Evolutionary conservation across 1,140 invertebrate genomes (phyloP).

Genomic region (Acromyrmex echinatior): DNA sequence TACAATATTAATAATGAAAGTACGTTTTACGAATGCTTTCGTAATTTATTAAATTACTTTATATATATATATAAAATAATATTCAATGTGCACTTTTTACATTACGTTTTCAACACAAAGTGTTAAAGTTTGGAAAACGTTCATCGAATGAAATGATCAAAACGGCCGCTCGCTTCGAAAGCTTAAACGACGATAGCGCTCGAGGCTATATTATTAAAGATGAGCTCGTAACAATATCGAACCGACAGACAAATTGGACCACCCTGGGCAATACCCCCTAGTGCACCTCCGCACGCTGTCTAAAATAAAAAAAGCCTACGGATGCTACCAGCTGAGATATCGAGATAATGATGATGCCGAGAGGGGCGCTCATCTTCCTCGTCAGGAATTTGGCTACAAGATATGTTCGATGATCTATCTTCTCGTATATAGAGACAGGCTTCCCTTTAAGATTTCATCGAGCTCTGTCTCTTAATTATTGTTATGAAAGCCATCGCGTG

Average conservation of each 20-base stretch:
- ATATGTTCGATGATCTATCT: conserved; percentile 48
- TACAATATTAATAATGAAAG: not conserved
- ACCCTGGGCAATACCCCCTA: conserved; percentile 82
- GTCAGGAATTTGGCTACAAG: conserved; percentile 71
- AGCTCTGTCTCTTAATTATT: conserved; percentile 44
- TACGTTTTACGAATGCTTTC: not conserved
- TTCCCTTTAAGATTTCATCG: conserved; percentile 61
- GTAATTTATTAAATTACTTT: not conserved
- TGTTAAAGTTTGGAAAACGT: conserved; percentile 10
- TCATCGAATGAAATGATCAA: conserved; percentile 45
- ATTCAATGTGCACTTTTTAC: not conserved
- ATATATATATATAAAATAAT: not conserved
- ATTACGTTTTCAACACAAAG: not conserved
- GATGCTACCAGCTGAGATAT: conserved; percentile 79
- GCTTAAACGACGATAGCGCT: conserved; percentile 56
- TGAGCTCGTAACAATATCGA: conserved; percentile 86
- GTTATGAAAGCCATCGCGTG: conserved; percentile 7
- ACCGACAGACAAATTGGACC: conserved; percentile 86
- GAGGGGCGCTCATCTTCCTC: conserved; percentile 55
- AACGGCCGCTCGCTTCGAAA: conserved; percentile 33
- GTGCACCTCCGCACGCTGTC: conserved; percentile 71
- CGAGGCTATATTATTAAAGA: conserved; percentile 84
- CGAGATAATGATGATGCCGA: conserved; percentile 79
- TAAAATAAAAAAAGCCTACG: conserved; percentile 74
- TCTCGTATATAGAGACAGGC: conserved; percentile 5